Evolutionary conservation across 2,113 vertebrate species (phyloP).

Genomic region (Micronisus gabar): DNA sequence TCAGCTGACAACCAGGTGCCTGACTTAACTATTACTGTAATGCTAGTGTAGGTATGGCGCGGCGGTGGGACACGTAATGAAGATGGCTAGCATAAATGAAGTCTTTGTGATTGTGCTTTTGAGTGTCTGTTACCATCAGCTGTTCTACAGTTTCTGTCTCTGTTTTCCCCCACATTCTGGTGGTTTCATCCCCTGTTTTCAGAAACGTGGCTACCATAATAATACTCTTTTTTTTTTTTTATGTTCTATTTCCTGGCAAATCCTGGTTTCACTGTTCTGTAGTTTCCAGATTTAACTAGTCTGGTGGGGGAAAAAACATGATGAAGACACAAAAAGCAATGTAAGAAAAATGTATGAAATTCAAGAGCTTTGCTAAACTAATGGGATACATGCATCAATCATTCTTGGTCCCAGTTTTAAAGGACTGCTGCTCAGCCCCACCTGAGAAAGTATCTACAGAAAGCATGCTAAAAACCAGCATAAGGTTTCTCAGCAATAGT

Average conservation of each 20-base stretch:
- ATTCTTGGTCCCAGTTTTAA: not conserved
- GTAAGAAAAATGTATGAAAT: not conserved
- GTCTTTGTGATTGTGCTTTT: not conserved
- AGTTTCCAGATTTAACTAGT: not conserved
- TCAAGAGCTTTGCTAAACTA: not conserved
- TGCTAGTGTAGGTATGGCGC: not conserved
- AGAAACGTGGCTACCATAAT: not conserved
- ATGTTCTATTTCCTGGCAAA: not conserved
- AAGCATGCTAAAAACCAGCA: not conserved
- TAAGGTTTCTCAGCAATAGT: not conserved
- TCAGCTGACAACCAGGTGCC: not conserved
- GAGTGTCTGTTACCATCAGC: not conserved
- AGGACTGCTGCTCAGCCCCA: not conserved
- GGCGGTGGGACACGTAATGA: not conserved
- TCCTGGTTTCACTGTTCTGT: not conserved
- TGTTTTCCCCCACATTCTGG: not conserved
- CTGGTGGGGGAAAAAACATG: not conserved
- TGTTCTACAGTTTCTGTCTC: not conserved
- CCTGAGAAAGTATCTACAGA: not conserved
- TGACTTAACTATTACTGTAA: not conserved
- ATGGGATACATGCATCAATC: not conserved
- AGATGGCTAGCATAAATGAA: not conserved
- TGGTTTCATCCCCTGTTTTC: not conserved
- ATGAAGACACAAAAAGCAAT: not conserved
- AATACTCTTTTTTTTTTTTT: not conserved